Evolutionary conservation across 2,888 invertebrate genomes (phyloP).

Genomic region (Drosophila picticornis): DNA sequence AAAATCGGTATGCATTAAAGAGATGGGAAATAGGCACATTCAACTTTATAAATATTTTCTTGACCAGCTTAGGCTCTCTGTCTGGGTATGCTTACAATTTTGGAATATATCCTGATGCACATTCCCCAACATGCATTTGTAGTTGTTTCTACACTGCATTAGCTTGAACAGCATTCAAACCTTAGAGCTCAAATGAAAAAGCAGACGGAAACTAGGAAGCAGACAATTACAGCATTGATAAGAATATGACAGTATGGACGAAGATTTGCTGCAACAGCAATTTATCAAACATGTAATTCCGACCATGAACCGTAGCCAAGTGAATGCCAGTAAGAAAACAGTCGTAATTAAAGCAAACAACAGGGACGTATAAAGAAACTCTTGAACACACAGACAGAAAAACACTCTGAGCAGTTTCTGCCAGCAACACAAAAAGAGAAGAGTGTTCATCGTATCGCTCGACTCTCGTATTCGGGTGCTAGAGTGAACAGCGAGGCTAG

Average conservation of each 20-base stretch:
- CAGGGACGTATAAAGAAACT: slow-evolving; percentile 50
- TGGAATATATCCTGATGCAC: not conserved
- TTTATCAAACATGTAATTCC: slow-evolving; percentile 71
- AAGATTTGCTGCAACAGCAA: slow-evolving; percentile 65
- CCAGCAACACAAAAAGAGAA: slow-evolving; percentile 3
- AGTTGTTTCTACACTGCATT: not conserved
- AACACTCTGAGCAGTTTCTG: slow-evolving; percentile 18
- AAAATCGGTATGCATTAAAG: too few species aligned
- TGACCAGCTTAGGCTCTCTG: not conserved
- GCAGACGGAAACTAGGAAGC: not conserved
- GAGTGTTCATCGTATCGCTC: slow-evolving; percentile 16
- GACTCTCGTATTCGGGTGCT: slow-evolving; percentile 10
- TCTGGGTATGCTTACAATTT: not conserved
- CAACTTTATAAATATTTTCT: not conserved
- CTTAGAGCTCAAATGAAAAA: not conserved
- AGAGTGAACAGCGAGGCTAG: slow-evolving; percentile 30
- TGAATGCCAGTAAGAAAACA: slow-evolving; percentile 40
- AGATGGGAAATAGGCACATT: not conserved
- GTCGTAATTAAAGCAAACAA: slow-evolving; percentile 74
- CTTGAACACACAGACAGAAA: slow-evolving; percentile 18
- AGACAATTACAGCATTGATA: slow-evolving; percentile 19
- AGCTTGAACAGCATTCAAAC: not conserved
- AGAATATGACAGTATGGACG: slow-evolving; percentile 33
- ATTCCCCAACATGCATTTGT: not conserved
- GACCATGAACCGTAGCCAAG: slow-evolving; percentile 36